These are phyloP conservation scores for Druon quercuslanigerum DNA, from an alignment of 1,140 invertebrate species.

Conservation along the genomic window DNA sequence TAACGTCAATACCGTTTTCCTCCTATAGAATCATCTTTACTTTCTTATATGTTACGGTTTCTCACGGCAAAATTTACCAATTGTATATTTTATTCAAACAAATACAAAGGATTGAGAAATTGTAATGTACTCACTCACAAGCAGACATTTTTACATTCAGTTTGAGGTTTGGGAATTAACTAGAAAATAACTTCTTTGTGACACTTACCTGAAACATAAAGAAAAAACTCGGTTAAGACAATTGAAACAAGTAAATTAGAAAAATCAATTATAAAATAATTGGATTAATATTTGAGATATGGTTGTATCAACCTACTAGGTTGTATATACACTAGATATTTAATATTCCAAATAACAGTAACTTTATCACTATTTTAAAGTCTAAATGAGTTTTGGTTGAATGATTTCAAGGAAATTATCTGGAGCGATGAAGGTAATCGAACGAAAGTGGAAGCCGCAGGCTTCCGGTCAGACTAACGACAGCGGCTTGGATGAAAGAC, in stretches of 20 bases:
- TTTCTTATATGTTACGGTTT: too few relatives aligned
- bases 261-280: not conserved
- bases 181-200: not conserved
- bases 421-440: not conserved
- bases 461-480: conserved; percentile 3
- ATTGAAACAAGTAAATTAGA: not conserved
- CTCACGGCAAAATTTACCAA: too few relatives aligned
- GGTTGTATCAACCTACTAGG: not conserved
- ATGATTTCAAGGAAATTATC: conserved; percentile 9
- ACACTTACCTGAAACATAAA: conserved; percentile 42
- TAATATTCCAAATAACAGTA: not conserved
- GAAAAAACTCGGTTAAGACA: not conserved
- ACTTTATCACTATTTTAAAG: not conserved
- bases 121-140: conserved; percentile 1
- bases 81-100: too few relatives aligned
- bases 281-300: not conserved
- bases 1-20: not conserved
- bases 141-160: not conserved
- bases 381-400: not conserved
- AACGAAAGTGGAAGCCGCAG: conserved; percentile 7
- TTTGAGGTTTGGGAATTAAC: not conserved
- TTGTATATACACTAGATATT: too few relatives aligned
- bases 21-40: not conserved
- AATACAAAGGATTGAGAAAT: too few relatives aligned
- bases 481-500: conserved; percentile 11